Evolutionary conservation across 2,888 invertebrate species (phyloP).

Genomic region (Temnothorax unifasciatus): DNA sequence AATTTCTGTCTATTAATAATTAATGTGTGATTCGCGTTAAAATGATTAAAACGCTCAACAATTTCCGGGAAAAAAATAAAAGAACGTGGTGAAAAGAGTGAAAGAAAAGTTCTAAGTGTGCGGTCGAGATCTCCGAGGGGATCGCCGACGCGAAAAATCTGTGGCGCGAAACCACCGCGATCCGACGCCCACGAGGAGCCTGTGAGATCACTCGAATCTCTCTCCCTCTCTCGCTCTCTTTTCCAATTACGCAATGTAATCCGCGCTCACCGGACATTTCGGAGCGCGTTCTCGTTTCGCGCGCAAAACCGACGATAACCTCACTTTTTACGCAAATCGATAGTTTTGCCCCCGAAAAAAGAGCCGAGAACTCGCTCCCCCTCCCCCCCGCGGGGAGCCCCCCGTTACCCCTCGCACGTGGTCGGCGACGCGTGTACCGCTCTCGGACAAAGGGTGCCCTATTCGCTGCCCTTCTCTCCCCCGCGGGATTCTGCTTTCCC

Average conservation of each 20-base stretch:
- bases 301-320: slow-evolving; percentile 70
- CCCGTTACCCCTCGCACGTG: neutral
- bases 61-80: no score
- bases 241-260: slow-evolving; percentile 64
- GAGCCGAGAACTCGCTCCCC: neutral
- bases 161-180: neutral
- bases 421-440: neutral
- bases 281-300: slow-evolving; percentile 62
- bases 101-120: no score
- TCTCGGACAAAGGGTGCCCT: neutral
- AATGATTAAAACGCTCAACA: no score
- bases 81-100: neutral
- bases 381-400: no score
- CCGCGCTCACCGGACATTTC: slow-evolving; percentile 44
- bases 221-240: neutral
- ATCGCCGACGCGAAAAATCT: no score
- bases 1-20: neutral
- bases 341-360: neutral
- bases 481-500: neutral
- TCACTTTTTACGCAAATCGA: slow-evolving; percentile 68
- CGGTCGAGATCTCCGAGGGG: no score
- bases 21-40: neutral
- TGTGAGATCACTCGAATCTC: neutral
- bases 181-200: neutral
- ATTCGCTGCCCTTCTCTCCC: no score